phyloP scores from a whole-genome alignment of 2,888 invertebrate species.

The Lordiphosa fenestrarum region DNA sequence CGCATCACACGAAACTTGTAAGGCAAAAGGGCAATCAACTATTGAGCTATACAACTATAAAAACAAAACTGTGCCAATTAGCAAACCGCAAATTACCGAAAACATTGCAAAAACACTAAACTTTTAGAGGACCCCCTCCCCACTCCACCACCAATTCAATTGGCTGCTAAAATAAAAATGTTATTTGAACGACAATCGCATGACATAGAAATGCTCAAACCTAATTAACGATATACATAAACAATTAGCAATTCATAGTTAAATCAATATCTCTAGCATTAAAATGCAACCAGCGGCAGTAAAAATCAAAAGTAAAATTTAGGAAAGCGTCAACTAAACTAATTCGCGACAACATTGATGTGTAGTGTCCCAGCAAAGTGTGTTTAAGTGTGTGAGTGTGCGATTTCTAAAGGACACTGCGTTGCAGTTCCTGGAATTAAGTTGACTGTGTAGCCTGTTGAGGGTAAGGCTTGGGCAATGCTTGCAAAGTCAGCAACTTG shows the following conservation, averaged over 20 bases:
- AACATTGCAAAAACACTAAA: constrained; percentile 11
- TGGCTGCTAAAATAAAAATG: constrained; percentile 24
- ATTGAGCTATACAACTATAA: constrained; percentile 48
- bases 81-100: constrained; percentile 36
- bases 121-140: constrained; percentile 2
- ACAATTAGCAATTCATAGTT: constrained; percentile 41
- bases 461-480: constrained; percentile 75
- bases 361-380: constrained; percentile 6
- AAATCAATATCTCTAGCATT: constrained; percentile 34
- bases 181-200: constrained; percentile 64
- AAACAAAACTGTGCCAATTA: constrained; percentile 63
- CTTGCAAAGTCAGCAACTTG: constrained; percentile 80
- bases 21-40: constrained; percentile 54
- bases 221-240: constrained; percentile 16
- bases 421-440: constrained; percentile 81
- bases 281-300: constrained; percentile 34
- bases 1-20: constrained; percentile 23
- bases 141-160: constrained; percentile 32
- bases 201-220: constrained; percentile 63
- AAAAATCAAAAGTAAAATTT: constrained; percentile 60
- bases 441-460: constrained; percentile 80
- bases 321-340: constrained; percentile 24
- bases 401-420: constrained; percentile 44
- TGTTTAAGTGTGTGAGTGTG: constrained; percentile 16
- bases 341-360: constrained; percentile 34